A percentile compares a stretch with the other conserved stretches of the same genome.
Conservation (phyloP, 64 coral and sea anemone species). For the Montipora efflorescens region DNA sequence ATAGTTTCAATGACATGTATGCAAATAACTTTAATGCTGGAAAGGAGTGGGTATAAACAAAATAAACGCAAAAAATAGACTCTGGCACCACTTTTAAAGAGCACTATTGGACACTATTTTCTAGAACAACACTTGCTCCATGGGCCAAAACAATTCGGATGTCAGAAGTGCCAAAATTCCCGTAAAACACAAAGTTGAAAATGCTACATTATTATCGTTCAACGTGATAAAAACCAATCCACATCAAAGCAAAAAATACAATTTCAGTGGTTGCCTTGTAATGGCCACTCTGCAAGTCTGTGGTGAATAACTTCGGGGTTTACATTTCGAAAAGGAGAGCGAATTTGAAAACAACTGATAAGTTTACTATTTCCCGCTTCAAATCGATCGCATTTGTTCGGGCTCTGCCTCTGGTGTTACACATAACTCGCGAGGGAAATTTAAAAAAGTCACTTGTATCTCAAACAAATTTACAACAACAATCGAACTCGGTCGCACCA, state of each 20-base stretch:
- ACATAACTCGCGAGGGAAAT: constrained; percentile 88
- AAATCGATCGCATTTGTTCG: constrained; percentile 1
- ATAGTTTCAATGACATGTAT: constrained; percentile 13
- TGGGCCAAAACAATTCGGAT: neutral
- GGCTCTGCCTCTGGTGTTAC: neutral
- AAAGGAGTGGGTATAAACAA: constrained; percentile 27
- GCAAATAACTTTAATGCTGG: constrained; percentile 7
- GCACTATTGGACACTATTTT: neutral
- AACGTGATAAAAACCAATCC: neutral
- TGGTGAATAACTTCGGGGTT: neutral
- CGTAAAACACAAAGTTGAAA: neutral
- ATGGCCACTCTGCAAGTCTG: neutral
- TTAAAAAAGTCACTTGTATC: constrained; percentile 74
- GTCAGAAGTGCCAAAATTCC: neutral
- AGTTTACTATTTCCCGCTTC: constrained; percentile 4
- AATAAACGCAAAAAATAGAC: neutral
- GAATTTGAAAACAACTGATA: neutral
- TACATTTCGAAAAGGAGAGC: neutral
- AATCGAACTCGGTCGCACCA: neutral
- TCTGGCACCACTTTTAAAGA: neutral
- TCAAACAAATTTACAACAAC: constrained; percentile 12
- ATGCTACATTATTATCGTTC: neutral
- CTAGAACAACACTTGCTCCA: neutral
- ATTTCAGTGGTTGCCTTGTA: neutral
- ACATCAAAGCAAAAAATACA: neutral